These are phyloP conservation scores for Drosophila guanche DNA, from an alignment of 1,140 invertebrate genomes.

Conservation along the genomic window DNA sequence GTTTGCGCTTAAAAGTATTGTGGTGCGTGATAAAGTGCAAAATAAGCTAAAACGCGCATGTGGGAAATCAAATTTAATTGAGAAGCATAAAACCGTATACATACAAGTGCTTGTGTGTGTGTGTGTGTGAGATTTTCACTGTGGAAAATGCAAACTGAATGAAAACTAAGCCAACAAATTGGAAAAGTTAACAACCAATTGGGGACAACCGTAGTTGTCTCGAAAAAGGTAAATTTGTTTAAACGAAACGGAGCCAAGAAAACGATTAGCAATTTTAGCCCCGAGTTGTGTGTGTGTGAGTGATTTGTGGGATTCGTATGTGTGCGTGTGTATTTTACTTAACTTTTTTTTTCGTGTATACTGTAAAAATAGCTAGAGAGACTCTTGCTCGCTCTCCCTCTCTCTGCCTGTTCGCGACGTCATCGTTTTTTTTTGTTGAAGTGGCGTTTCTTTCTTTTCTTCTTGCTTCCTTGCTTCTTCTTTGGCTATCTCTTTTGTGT, in stretches of 20 bases:
- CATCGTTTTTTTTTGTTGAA: conserved; percentile 50
- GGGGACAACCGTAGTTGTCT: conserved; percentile 47
- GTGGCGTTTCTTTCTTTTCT: conserved; percentile 45
- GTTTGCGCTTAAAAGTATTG: conserved; percentile 19
- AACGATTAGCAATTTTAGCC: conserved; percentile 32
- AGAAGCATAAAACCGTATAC: conserved; percentile 65
- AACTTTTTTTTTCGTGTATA: conserved; percentile 68
- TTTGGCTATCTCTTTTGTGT: conserved; percentile 51
- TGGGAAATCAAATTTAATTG: conserved; percentile 72
- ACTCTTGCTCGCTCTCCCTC: conserved; percentile 2
- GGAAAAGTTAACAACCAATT: conserved; percentile 41
- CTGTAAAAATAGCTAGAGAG: conserved; percentile 75
- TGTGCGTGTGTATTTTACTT: conserved; percentile 61
- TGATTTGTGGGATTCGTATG: conserved; percentile 20
- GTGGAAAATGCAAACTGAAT: conserved; percentile 63
- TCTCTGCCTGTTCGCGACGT: conserved; percentile 16
- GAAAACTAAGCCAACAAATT: conserved; percentile 58
- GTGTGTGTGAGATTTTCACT: conserved; percentile 19
- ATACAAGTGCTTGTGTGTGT: conserved; percentile 34
- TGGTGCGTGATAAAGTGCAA: conserved; percentile 63
- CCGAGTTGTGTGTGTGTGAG: conserved; percentile 16
- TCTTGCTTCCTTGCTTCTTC: conserved; percentile 33
- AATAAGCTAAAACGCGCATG: conserved; percentile 70
- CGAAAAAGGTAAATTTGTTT: conserved; percentile 56
- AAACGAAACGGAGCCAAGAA: conserved; percentile 43